Evolutionary conservation across 2,113 vertebrate genomes (phyloP), one percentile per base, ranked within the genome.

Genomic region (Emydocephalus ijimae): DNA sequence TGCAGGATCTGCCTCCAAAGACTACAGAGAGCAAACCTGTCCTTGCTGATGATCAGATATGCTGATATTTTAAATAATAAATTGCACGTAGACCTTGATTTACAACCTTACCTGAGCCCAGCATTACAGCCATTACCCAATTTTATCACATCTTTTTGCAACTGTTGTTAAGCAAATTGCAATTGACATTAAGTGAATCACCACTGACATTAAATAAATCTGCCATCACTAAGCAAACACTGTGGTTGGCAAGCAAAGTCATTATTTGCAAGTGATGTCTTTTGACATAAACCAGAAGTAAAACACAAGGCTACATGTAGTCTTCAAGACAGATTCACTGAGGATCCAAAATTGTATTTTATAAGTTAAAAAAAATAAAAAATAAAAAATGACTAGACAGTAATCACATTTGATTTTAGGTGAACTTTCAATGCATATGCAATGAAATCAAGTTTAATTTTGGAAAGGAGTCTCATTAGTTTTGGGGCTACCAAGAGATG

Each of bases 11-110:
- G 48, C 55, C 92, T 96, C 95, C 95, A 96, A 96, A 94, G 94
- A 89, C 96, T 96, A 97, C 94, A 95, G 94, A 96, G 92, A 92
- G 95, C 54, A 95, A 96, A 96, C 94, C 93, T 90, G 26, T 95
- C 92, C 90, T 92, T 95, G 90, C 92, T 59, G 87, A 39, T 0
- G 91, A 94, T 96, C 94, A 92, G 87, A 88, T 93, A 48, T 85
- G 94, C 90, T 90, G 94, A 95, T 92, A 93, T 95, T 96, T 91
- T 26, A 93, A 95, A 89, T 89, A 4, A 91, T 94, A 95, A 97
- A 96, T 94, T 24, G 64, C 89, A 93, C 55, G 94, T 61, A 61
- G 59, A 11, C 9, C 8, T 26, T 61, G 3, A 61, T 8, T 61
- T 61, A 61, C 59, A 59, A 59, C 3, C 7, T 61, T 9, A 61